A percentile compares a stretch with the other conserved stretches of the same genome.
These are phyloP conservation scores for Exocentrus adspersus DNA, from an alignment of 2,888 invertebrate species.

Conservation along the genomic window DNA sequence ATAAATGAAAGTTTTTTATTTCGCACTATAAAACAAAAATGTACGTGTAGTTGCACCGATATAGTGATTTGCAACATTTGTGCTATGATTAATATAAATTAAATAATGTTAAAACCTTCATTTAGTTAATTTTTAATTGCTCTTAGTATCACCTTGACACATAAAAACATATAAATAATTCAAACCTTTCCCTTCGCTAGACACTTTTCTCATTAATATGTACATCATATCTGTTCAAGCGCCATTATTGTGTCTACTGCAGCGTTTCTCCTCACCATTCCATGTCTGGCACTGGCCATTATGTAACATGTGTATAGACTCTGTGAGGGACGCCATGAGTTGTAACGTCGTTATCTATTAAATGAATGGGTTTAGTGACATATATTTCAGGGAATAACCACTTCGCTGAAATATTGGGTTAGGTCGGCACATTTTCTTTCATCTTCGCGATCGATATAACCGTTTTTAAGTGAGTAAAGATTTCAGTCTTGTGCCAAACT, in stretches of 20 bases:
- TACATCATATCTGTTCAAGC: slow-evolving; percentile 11
- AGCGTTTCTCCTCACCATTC: background rate
- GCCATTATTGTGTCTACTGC: slow-evolving; percentile 37
- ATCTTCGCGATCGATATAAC: slow-evolving; percentile 32
- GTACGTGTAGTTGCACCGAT: too few species aligned
- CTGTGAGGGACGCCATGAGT: background rate
- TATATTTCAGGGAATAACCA: slow-evolving; percentile 38
- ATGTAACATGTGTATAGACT: slow-evolving; percentile 4
- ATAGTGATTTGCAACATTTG: too few species aligned
- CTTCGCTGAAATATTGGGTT: slow-evolving; percentile 29
- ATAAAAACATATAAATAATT: background rate
- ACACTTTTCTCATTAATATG: background rate
- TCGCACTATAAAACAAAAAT: too few species aligned
- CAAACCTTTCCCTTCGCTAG: background rate
- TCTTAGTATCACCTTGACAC: too few species aligned
- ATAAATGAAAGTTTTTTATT: too few species aligned
- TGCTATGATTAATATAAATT: too few species aligned
- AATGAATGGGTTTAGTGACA: slow-evolving; percentile 45
- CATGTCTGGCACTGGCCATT: slow-evolving; percentile 2
- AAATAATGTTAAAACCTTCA: too few species aligned
- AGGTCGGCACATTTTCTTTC: slow-evolving; percentile 39
- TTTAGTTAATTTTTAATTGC: too few species aligned
- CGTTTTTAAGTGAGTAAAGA: slow-evolving; percentile 5
- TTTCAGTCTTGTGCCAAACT: slow-evolving; percentile 16
- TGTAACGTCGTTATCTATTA: background rate